Evolutionary conservation across 2,888 invertebrate species (phyloP).

Genomic region (Pheosia tremula): DNA sequence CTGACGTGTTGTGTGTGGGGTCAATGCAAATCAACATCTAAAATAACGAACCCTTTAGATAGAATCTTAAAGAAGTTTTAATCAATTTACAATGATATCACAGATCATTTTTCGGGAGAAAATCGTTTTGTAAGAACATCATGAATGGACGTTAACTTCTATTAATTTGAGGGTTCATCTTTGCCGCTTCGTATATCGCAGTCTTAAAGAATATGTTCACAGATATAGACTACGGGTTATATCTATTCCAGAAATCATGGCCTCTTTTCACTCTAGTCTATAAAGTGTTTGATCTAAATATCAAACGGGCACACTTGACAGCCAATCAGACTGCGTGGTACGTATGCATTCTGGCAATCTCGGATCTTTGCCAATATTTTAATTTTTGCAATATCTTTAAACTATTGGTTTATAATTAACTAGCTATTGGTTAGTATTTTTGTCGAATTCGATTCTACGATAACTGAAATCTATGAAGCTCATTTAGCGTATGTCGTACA

Average conservation of each 20-base stretch:
- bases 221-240: not conserved
- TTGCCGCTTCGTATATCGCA: not conserved
- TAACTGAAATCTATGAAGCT: too few species aligned
- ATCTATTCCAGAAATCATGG: conserved; percentile 1
- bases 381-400: conserved; percentile 41
- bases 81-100: too few species aligned
- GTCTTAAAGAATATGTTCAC: not conserved
- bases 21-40: not conserved
- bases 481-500: too few species aligned
- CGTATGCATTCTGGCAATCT: conserved; percentile 50
- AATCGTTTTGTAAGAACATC: too few species aligned
- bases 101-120: too few species aligned
- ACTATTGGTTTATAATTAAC: conserved; percentile 10
- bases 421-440: too few species aligned
- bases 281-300: conserved; percentile 37
- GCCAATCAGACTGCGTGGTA: conserved; percentile 39
- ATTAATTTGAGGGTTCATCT: too few species aligned
- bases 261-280: conserved; percentile 13
- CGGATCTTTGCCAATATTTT: conserved; percentile 62
- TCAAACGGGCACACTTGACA: conserved; percentile 41
- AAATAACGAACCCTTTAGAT: too few species aligned
- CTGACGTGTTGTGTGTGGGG: not conserved
- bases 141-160: too few species aligned
- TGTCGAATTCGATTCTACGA: too few species aligned
- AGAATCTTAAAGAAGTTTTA: too few species aligned